Base-by-base conservation (phyloP, 2,113 vertebrate species). In the Gymnarchus niloticus region DNA sequence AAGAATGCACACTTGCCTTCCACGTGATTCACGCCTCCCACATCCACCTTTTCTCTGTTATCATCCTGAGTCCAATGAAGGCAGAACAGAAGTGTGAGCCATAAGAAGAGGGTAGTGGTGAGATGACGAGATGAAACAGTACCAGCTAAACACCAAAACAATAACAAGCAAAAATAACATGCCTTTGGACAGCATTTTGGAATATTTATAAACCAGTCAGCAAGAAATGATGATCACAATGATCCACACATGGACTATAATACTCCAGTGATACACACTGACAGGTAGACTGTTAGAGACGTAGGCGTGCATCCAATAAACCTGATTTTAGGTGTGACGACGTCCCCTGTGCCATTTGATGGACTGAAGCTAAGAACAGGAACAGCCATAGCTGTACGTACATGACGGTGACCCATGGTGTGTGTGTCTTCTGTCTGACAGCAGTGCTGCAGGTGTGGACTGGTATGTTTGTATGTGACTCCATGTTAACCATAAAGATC, bases 1-100 rank as follows among this genome's bases (percentile, higher is more conserved):
- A 52, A 4, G 56, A 85, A 46, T 52, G 7, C 51, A 59, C 51
- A 76, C 85, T 84, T 78, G 5, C 86, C 61, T 77, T 59, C 65
- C 17, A 69, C 52, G 1, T 51, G 14, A 10, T 76, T 77, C n/a
- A 21, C 3, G 25, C 33, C 73, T 83, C 21, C 33, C 3, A 52
- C 48, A 3, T 57, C 65, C 86, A 65, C 56, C 17, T 14, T 10
- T 44, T 77, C 65, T 82, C 52, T 77, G 82, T 41, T 8, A 77
- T 51, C 1, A 28, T 54, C 81, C 86, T 86, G 82, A 76, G 54
- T 21, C 23, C 76, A 21, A 10, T 8, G 44, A 83, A 23, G 46
- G 28, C 28, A 37, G 28, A 69, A 19, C 1, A 69, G 10, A 69
- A 37, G 28, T 0, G 28, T 33, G 61, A 37, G 61, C 28, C 49